These are phyloP conservation scores for Oconnorella tubifera DNA, from an alignment of 2,888 invertebrate genomes.

Conservation along the genomic window DNA sequence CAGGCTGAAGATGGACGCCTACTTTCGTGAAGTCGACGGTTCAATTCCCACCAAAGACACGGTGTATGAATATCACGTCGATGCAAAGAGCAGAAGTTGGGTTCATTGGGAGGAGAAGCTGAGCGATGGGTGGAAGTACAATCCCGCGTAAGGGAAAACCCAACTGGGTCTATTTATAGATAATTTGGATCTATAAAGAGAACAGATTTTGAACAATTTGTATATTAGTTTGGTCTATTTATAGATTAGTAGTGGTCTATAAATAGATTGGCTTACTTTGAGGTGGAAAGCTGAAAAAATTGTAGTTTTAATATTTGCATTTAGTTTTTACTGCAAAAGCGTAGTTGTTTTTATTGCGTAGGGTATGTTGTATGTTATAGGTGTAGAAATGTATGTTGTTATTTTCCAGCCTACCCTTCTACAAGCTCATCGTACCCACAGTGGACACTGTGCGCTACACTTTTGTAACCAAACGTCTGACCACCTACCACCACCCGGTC, in stretches of 20 bases:
- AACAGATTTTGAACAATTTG: too few species aligned
- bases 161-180: too few species aligned
- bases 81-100: slow-evolving; percentile 68
- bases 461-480: slow-evolving; percentile 67
- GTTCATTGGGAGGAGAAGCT: slow-evolving; percentile 77
- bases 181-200: too few species aligned
- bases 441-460: slow-evolving; percentile 83
- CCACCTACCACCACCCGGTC: slow-evolving; percentile 68
- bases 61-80: slow-evolving; percentile 85
- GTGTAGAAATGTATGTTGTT: too few species aligned
- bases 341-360: too few species aligned
- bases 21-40: slow-evolving; percentile 56
- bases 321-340: too few species aligned
- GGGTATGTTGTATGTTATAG: too few species aligned
- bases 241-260: too few species aligned
- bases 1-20: slow-evolving; percentile 57
- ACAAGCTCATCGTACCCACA: slow-evolving; percentile 79
- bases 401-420: slow-evolving; percentile 76
- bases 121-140: slow-evolving; percentile 71
- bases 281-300: too few species aligned
- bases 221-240: too few species aligned
- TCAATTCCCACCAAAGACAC: slow-evolving; percentile 80
- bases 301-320: too few species aligned
- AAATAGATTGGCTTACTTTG: too few species aligned
- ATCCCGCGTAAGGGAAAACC: slow-evolving; percentile 62